A percentile compares a stretch with the other conserved stretches of the same genome.
Evolutionary conservation across 1,140 invertebrate species (phyloP).

Genomic region (Dinoponera quadriceps): DNA sequence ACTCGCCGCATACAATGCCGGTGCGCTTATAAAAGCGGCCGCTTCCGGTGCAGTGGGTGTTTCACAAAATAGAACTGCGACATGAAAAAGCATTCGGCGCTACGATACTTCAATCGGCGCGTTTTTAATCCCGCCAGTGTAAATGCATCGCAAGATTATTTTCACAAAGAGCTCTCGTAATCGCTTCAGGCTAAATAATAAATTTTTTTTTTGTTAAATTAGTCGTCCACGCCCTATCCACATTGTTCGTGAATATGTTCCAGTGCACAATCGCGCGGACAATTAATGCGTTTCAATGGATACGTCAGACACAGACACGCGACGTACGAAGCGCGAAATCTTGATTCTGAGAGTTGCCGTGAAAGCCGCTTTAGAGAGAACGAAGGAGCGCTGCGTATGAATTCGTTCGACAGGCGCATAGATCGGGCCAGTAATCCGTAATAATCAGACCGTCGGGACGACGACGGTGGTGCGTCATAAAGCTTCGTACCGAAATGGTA

Average conservation of each 20-base stretch:
- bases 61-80: slow-evolving; percentile 19
- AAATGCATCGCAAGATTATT: neutral
- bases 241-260: too few relatives aligned
- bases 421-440: slow-evolving; percentile 24
- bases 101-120: neutral
- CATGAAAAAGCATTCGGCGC: neutral
- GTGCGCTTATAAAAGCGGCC: neutral
- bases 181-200: neutral
- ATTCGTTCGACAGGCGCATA: too few relatives aligned
- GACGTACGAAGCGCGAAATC: neutral
- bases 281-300: neutral
- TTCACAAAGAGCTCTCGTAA: neutral
- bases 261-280: neutral
- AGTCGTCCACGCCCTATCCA: too few relatives aligned
- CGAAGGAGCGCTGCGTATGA: neutral
- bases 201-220: neutral
- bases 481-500: neutral
- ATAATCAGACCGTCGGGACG: slow-evolving; percentile 43
- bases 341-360: neutral
- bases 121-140: neutral
- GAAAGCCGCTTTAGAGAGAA: neutral
- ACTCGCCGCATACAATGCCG: slow-evolving; percentile 22
- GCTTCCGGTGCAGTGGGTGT: neutral
- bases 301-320: neutral
- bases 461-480: neutral